phyloP scores from a whole-genome alignment of 2,888 invertebrate genomes.

The Rhaphigaster nebulosa region DNA sequence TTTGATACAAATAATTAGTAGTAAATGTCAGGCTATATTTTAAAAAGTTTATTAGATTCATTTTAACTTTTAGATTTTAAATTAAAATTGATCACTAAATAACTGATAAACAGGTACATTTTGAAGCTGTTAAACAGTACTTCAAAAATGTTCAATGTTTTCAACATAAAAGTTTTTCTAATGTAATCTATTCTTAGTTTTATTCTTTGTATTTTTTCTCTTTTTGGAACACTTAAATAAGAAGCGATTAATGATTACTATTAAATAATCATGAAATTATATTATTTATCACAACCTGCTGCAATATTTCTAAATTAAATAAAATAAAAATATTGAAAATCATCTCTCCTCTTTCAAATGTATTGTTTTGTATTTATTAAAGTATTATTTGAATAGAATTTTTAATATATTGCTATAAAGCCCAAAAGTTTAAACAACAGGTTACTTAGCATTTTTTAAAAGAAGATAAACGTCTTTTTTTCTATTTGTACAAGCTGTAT shows the following conservation, averaged over 20 bases:
- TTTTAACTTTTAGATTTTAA: background rate
- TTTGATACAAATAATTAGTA: background rate
- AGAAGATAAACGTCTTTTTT: background rate
- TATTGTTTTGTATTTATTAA: background rate
- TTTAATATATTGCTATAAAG: background rate
- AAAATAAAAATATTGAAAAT: background rate
- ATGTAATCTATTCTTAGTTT: background rate
- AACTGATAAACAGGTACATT: background rate
- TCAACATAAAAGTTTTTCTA: background rate
- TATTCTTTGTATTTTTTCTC: background rate
- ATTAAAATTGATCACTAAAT: background rate
- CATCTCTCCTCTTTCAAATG: background rate
- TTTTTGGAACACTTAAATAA: background rate
- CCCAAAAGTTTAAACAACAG: background rate
- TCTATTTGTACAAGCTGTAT: constrained; percentile 4
- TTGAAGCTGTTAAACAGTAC: background rate
- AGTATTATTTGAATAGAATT: background rate
- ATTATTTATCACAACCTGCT: background rate
- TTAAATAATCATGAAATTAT: background rate
- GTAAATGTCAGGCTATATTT: background rate
- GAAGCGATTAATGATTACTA: background rate
- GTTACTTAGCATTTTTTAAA: constrained; percentile 10
- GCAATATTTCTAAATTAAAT: no score
- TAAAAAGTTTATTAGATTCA: background rate
- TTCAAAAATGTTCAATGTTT: background rate